Evolutionary conservation across 1,140 invertebrate genomes (phyloP).

Genomic region (Paramacrobiotus metropolitanus): DNA sequence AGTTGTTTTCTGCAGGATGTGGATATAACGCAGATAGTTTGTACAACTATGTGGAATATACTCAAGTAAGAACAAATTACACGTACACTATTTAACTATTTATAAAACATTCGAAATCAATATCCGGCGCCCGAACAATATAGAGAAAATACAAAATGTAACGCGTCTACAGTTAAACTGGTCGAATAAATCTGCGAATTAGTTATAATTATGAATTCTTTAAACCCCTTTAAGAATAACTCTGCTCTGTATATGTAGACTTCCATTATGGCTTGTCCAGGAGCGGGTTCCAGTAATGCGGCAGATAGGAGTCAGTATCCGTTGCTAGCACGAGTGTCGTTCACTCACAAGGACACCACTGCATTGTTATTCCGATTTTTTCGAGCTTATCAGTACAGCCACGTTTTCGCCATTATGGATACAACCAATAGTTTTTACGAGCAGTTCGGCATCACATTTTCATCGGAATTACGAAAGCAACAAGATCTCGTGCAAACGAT

Average conservation of each 20-base stretch:
- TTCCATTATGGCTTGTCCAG: not conserved
- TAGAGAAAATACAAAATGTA: no score
- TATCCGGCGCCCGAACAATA: no score
- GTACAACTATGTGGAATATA: not conserved
- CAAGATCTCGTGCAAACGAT: not conserved
- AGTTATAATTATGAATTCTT: no score
- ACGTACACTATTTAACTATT: no score
- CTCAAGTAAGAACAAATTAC: no score
- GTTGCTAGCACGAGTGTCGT: not conserved
- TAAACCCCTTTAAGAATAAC: no score
- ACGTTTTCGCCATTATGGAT: not conserved
- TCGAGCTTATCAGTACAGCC: not conserved
- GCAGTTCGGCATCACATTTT: not conserved
- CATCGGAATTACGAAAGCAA: not conserved
- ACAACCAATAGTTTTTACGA: not conserved
- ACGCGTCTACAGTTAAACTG: no score
- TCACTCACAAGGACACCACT: not conserved
- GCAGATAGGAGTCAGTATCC: not conserved
- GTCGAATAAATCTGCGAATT: no score
- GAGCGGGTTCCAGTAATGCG: not conserved
- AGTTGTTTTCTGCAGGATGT: no score
- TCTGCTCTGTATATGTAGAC: no score
- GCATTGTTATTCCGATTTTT: not conserved
- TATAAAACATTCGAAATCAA: no score
- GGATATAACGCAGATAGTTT: slow-evolving; percentile 1